Conservation (phyloP, 1,140 invertebrate species). For the Diuraphis noxia region DNA sequence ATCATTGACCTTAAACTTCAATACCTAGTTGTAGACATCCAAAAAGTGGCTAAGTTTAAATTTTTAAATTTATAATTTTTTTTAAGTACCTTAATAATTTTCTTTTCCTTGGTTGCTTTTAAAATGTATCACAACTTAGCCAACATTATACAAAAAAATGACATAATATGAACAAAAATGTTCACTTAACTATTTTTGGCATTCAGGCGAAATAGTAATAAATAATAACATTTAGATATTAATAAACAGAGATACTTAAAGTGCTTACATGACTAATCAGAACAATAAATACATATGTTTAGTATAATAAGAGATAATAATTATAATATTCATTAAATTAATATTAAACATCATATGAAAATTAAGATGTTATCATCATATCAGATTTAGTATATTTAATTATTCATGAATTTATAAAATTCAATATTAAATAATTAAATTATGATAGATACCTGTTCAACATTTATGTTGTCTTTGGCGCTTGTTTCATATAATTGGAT, state of each 20-base stretch:
- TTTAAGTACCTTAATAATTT: no score
- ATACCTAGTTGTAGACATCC: background rate
- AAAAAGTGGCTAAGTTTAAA: background rate
- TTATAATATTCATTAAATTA: background rate
- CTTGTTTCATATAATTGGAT: slow-evolving; percentile 98
- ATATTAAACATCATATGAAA: background rate
- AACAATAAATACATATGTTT: background rate
- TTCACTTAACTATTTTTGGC: background rate
- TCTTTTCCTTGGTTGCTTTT: no score
- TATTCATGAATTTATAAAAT: background rate
- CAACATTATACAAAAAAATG: no score
- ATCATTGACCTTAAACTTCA: background rate
- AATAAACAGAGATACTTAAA: background rate
- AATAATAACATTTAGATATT: no score
- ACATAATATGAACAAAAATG: no score
- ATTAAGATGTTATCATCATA: background rate
- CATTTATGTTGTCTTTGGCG: slow-evolving; percentile 98
- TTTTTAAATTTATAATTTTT: no score
- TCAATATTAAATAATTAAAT: background rate
- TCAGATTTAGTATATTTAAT: background rate
- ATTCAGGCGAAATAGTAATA: background rate
- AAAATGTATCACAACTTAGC: no score
- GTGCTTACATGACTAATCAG: background rate
- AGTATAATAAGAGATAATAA: background rate
- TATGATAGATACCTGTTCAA: slow-evolving; percentile 81